Evolutionary conservation across 2,113 vertebrate genomes (phyloP).

Genomic region (Coptodon bakossiorum): DNA sequence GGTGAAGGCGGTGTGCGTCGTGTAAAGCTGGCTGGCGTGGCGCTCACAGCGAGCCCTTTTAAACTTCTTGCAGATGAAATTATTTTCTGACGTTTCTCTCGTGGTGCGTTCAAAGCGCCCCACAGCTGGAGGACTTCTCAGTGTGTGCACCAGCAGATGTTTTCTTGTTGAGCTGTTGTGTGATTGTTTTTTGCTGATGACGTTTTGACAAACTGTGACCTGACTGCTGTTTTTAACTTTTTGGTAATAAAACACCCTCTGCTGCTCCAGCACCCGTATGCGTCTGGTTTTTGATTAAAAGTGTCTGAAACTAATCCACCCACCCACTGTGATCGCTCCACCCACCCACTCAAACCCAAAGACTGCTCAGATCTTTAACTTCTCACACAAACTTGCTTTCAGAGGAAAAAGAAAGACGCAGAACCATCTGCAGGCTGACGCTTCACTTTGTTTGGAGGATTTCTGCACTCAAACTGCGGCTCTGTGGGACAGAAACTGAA

Average conservation of each 20-base stretch:
- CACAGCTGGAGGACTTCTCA: background rate
- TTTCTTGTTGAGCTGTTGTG: background rate
- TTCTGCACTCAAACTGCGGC: background rate
- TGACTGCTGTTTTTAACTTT: background rate
- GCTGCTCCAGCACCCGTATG: background rate
- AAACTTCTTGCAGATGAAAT: background rate
- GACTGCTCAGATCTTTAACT: background rate
- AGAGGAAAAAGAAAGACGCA: fast-evolving
- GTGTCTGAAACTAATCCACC: background rate
- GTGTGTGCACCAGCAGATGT: background rate
- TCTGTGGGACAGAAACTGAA: background rate
- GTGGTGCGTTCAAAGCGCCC: background rate
- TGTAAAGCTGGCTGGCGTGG: background rate
- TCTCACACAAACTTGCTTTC: background rate
- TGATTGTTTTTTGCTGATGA: background rate
- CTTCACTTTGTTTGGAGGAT: background rate
- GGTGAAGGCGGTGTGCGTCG: background rate
- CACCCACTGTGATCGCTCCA: background rate
- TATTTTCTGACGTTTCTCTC: background rate
- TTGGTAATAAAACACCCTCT: slow-evolving; percentile 3
- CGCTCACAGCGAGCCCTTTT: background rate
- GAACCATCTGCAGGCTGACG: background rate
- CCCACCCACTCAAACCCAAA: background rate
- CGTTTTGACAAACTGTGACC: background rate
- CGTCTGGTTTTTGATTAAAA: background rate